A percentile compares a stretch with the other conserved stretches of the same genome.
These are phyloP conservation scores for Myotis myotis DNA, from an alignment of 2,797 vertebrate species.

Conservation along the genomic window DNA sequence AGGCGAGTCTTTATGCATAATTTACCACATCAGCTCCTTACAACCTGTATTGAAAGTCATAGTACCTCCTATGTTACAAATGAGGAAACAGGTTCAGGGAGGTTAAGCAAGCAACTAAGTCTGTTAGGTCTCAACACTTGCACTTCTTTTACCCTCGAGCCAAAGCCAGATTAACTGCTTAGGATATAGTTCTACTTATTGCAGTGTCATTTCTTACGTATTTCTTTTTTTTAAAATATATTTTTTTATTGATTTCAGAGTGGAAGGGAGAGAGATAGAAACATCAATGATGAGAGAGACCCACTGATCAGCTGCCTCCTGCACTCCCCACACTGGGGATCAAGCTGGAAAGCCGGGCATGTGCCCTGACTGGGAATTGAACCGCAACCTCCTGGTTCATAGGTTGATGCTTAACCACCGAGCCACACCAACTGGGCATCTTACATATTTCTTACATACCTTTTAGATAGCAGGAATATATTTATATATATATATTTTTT, in stretches of 20 bases:
- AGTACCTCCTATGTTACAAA: neutral
- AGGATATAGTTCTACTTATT: neutral
- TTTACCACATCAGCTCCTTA: neutral
- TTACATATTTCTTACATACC: neutral
- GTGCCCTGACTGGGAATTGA: too few species aligned
- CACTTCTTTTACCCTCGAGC: neutral
- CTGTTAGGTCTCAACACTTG: neutral
- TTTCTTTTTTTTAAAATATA: neutral
- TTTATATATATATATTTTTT: neutral
- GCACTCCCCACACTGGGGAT: too few species aligned
- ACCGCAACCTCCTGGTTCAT: too few species aligned
- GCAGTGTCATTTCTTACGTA: neutral
- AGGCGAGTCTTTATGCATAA: neutral
- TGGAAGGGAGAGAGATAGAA: too few species aligned
- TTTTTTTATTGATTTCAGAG: too few species aligned
- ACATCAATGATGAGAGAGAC: too few species aligned
- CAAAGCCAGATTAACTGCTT: neutral
- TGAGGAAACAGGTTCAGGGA: constrained; percentile 12
- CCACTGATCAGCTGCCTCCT: too few species aligned
- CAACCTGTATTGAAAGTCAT: neutral
- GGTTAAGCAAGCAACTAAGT: constrained; percentile 37
- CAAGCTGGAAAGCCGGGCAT: too few species aligned
- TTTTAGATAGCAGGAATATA: neutral
- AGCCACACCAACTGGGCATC: neutral
- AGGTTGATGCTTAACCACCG: too few species aligned